Evolutionary conservation across 2,888 invertebrate genomes (phyloP).

Genomic region (Dromius quadrimaculatus): DNA sequence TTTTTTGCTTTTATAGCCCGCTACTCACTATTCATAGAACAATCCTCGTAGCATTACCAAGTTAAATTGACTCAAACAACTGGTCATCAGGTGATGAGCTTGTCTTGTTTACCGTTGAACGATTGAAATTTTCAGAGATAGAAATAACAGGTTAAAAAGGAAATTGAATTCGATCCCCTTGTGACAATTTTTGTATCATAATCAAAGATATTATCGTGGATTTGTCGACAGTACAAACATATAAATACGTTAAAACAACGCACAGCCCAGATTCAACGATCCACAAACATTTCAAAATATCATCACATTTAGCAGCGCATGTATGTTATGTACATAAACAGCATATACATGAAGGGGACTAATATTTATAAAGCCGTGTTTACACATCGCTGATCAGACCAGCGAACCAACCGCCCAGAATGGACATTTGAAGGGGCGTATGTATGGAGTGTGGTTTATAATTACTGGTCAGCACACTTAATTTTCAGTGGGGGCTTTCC

Average conservation of each 20-base stretch:
- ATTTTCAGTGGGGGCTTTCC: not conserved
- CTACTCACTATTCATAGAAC: too few relatives aligned
- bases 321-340: constrained; percentile 36
- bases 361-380: constrained; percentile 52
- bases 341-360: constrained; percentile 11
- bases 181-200: too few relatives aligned
- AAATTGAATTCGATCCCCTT: too few relatives aligned
- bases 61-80: too few relatives aligned
- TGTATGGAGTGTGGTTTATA: constrained; percentile 30
- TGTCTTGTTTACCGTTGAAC: too few relatives aligned
- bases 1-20: too few relatives aligned
- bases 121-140: too few relatives aligned
- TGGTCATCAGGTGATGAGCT: too few relatives aligned
- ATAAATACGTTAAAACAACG: constrained; percentile 27
- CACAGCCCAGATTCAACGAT: constrained; percentile 16
- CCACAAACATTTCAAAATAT: constrained; percentile 48
- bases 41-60: too few relatives aligned
- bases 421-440: constrained; percentile 10
- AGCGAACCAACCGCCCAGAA: constrained; percentile 24
- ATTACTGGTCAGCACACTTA: constrained; percentile 27
- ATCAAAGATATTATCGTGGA: too few relatives aligned
- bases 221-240: too few relatives aligned
- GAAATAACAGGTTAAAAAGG: too few relatives aligned
- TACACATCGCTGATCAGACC: constrained; percentile 40
- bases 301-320: constrained; percentile 34